Evolutionary conservation across 2,797 vertebrate genomes (phyloP).

Genomic region (Lacerta bilineata): DNA sequence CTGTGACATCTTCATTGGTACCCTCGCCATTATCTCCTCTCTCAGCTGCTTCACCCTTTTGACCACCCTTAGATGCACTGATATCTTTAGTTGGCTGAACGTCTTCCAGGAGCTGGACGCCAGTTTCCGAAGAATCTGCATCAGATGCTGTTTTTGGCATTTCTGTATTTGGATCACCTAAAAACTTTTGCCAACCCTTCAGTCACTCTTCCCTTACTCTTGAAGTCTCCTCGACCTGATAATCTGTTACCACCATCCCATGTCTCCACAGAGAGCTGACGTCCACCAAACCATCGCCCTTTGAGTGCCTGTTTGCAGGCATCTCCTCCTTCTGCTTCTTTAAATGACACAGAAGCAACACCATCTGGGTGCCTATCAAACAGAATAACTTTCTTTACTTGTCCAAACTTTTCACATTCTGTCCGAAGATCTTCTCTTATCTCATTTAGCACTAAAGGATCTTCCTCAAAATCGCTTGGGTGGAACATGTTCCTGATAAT

Average conservation of each 20-base stretch:
- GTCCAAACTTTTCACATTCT: slow-evolving; percentile 97
- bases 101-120: slow-evolving; percentile 59
- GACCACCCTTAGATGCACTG: slow-evolving; percentile 49
- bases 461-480: slow-evolving; percentile 53
- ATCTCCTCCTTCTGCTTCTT: slow-evolving; percentile 90
- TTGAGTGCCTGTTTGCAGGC: slow-evolving; percentile 87
- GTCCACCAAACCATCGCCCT: slow-evolving; percentile 96
- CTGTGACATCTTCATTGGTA: slow-evolving; percentile 72
- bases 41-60: slow-evolving; percentile 58
- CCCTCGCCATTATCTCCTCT: slow-evolving; percentile 68
- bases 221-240: slow-evolving; percentile 95
- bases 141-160: slow-evolving; percentile 67
- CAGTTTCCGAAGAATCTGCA: slow-evolving; percentile 61
- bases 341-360: slow-evolving; percentile 93
- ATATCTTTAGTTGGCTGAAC: slow-evolving; percentile 66
- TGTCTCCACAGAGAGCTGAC: slow-evolving; percentile 86
- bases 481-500: slow-evolving; percentile 99
- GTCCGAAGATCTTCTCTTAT: slow-evolving; percentile 93
- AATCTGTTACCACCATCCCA: slow-evolving; percentile 95
- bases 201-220: slow-evolving; percentile 95
- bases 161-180: slow-evolving; percentile 75
- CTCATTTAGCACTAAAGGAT: slow-evolving; percentile 95
- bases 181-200: slow-evolving; percentile 90
- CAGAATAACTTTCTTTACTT: slow-evolving; percentile 95
- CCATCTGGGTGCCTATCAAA: slow-evolving; percentile 97